These are phyloP conservation scores for Lordiphosa fenestrarum DNA, from an alignment of 2,888 invertebrate species.

Conservation along the genomic window DNA sequence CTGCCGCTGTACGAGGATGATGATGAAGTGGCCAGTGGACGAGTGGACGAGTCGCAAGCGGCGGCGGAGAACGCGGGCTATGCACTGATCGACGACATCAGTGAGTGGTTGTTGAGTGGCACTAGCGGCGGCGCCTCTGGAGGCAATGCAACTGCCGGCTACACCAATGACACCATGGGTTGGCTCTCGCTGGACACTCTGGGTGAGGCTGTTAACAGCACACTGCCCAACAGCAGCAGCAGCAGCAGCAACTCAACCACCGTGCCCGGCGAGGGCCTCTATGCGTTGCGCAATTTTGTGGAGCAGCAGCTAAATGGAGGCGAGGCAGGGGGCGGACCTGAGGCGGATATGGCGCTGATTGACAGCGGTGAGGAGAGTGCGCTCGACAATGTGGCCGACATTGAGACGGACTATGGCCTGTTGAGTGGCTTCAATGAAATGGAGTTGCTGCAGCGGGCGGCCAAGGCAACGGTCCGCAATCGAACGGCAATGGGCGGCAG, in stretches of 20 bases:
- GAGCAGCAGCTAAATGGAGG: slow-evolving; percentile 53
- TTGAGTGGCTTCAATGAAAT: slow-evolving; percentile 61
- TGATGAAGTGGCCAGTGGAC: slow-evolving; percentile 39
- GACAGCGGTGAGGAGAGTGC: slow-evolving; percentile 77
- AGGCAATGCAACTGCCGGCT: slow-evolving; percentile 13
- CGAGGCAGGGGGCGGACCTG: slow-evolving; percentile 45
- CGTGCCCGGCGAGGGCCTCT: slow-evolving; percentile 21
- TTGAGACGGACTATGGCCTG: slow-evolving; percentile 70
- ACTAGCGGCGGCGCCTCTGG: slow-evolving; percentile 26
- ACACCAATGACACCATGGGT: slow-evolving; percentile 46
- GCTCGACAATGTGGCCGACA: slow-evolving; percentile 55
- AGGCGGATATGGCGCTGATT: slow-evolving; percentile 76
- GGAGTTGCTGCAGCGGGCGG: slow-evolving; percentile 46
- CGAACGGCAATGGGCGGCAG: slow-evolving; percentile 29
- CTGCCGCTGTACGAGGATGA: slow-evolving; percentile 52
- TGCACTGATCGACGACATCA: slow-evolving; percentile 62
- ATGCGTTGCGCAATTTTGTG: slow-evolving; percentile 58
- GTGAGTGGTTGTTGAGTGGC: slow-evolving; percentile 59
- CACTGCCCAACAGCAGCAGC: slow-evolving; percentile 26
- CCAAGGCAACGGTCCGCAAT: slow-evolving; percentile 39
- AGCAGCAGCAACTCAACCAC: slow-evolving; percentile 14
- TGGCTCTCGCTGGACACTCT: slow-evolving; percentile 51
- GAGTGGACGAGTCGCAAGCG: slow-evolving; percentile 37
- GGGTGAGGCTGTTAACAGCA: slow-evolving; percentile 45
- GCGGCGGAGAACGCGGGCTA: slow-evolving; percentile 52